Evolutionary conservation across 2,797 vertebrate genomes (phyloP).

Genomic region (Telmatherina bonti): DNA sequence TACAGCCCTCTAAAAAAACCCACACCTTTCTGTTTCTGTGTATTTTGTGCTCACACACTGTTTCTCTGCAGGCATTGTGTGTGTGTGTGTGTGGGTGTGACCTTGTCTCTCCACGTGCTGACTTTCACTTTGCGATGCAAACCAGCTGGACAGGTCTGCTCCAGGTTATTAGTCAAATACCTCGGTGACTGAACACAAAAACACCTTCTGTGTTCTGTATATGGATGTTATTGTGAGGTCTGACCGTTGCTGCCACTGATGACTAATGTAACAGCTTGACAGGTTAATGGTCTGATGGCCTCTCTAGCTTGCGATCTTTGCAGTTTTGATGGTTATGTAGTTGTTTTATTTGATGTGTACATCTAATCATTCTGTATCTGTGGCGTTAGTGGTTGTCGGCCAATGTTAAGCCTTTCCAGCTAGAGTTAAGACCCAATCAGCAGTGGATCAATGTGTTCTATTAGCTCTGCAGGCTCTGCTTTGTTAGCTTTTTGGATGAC

Average conservation of each 20-base stretch:
- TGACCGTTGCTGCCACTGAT: too few species aligned
- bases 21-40: conserved; percentile 7
- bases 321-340: background rate
- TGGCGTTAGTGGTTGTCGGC: background rate
- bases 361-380: background rate
- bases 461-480: background rate
- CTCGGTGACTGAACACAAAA: conserved; percentile 1
- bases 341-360: background rate
- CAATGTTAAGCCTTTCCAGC: too few species aligned
- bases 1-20: conserved; percentile 9
- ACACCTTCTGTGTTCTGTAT: conserved; percentile 10
- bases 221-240: background rate
- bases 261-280: background rate
- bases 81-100: conserved; percentile 23
- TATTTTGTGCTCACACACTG: conserved; percentile 8
- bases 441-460: background rate
- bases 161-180: conserved; percentile 46
- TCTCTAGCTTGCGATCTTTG: background rate
- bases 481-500: background rate
- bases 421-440: background rate
- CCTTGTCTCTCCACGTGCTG: conserved; percentile 45
- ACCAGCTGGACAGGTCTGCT: conserved; percentile 31
- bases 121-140: conserved; percentile 50
- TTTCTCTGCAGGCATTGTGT: conserved; percentile 3
- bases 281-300: background rate